Conservation (phyloP, 2,888 invertebrate genomes). For the Punctoribates punctum region DNA sequence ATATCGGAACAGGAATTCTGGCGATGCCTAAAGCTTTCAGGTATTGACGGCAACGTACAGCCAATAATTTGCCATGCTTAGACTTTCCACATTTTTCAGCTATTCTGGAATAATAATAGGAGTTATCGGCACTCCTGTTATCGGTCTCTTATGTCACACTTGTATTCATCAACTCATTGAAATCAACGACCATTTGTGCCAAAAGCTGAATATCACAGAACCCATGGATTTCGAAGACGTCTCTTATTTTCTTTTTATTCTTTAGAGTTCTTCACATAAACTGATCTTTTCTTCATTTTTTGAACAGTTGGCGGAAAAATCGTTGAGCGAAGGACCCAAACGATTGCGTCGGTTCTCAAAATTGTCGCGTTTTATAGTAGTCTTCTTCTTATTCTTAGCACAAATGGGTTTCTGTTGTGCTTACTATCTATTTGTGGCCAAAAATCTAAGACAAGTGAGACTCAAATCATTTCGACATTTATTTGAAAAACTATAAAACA, state of each 20-base stretch:
- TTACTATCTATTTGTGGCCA: constrained; percentile 38
- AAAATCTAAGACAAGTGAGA: constrained; percentile 31
- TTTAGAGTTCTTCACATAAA: background rate
- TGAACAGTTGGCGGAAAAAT: constrained; percentile 16
- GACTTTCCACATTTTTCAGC: background rate
- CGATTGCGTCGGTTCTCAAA: constrained; percentile 1
- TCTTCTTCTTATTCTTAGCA: constrained; percentile 27
- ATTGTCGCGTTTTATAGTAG: background rate
- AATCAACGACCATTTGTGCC: constrained; percentile 35
- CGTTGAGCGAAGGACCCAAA: background rate
- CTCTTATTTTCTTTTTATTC: background rate
- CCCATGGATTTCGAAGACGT: constrained; percentile 40
- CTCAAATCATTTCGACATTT: background rate
- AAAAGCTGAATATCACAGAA: constrained; percentile 7
- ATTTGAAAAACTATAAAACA: constrained; percentile 1
- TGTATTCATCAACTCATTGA: constrained; percentile 41
- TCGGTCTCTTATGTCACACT: constrained; percentile 38
- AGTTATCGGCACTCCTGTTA: constrained; percentile 28
- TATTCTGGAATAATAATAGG: constrained; percentile 41
- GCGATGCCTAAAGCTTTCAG: constrained; percentile 40
- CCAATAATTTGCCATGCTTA: background rate
- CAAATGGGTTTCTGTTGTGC: constrained; percentile 42
- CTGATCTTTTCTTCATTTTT: background rate
- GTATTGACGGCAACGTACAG: no score
- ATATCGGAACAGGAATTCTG: constrained; percentile 38